Percentiles rank a stretch among this genome's conserved stretches.
Conservation (phyloP, 1,140 invertebrate species). For the Neodiprion lecontei region DNA sequence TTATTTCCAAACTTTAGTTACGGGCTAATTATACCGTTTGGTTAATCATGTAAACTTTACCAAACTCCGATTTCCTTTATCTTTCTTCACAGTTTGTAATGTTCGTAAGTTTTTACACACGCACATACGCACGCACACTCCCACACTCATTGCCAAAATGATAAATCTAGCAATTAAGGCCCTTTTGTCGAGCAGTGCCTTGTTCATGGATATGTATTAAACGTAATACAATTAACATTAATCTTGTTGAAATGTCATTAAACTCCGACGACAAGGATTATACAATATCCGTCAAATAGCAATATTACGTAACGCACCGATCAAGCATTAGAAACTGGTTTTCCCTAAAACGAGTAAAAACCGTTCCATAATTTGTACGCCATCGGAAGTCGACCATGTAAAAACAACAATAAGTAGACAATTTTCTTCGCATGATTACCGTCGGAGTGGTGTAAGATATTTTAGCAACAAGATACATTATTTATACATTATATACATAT, state of each 20-base stretch:
- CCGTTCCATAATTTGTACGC: too few relatives aligned
- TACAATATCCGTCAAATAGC: too few relatives aligned
- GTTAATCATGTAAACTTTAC: too few relatives aligned
- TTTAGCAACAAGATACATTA: neutral
- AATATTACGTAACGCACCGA: too few relatives aligned
- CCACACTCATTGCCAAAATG: neutral
- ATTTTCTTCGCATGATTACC: neutral
- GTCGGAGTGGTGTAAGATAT: neutral
- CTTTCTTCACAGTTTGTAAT: too few relatives aligned
- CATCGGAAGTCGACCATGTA: too few relatives aligned
- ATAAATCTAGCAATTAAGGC: constrained; percentile 32
- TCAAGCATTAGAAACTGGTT: neutral
- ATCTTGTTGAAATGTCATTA: constrained; percentile 23
- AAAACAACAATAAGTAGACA: too few relatives aligned
- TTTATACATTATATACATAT: constrained; percentile 25
- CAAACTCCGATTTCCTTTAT: too few relatives aligned
- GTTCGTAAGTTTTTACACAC: too few relatives aligned
- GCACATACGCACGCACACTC: too few relatives aligned
- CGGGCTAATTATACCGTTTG: too few relatives aligned
- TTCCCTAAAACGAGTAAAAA: neutral
- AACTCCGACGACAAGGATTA: constrained; percentile 35
- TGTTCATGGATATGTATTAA: constrained; percentile 48
- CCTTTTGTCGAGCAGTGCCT: constrained; percentile 51
- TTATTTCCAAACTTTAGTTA: neutral
- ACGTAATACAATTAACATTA: constrained; percentile 38